Evolutionary conservation across 2,888 invertebrate genomes (phyloP), one percentile per base, ranked within the genome.

Genomic region (Linyphia triangularis): DNA sequence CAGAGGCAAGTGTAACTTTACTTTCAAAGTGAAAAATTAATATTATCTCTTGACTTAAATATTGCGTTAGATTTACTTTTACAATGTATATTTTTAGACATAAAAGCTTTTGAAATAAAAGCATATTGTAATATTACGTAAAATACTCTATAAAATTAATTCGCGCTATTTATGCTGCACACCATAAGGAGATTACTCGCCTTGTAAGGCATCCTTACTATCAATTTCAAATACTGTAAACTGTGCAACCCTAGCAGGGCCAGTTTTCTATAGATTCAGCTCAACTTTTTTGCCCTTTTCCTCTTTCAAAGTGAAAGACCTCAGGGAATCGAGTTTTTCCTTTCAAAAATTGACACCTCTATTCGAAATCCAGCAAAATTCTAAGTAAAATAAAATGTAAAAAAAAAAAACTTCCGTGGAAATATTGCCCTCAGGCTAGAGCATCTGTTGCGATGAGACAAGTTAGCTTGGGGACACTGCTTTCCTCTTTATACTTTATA

Each of bases 341-440:
- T 88, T 88, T 88, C 81, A 82, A 86, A 88, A 88, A 69, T 88
- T 81, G 88, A 82, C 81, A 82, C 82, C 81, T 73, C 85, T 69
- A 59, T 30, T 70, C 73, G 28, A 77, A 78, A 69, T 63, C 51
- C n/a, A 57, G 77, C 77, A 78, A 75, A 84, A 75, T 57, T 75
- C 26, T 30, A 30, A 28, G 24, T 6, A 43, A 84, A 84, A 65
- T 65, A 85, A 61, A 26, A 57, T 59, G 33, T 30, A 77, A 19
- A 59, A 37, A 28, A 28, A 24, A 37, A 70, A n/a, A 13, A 16
- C 40, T 37, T 61, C 63, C 61, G 69, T 78, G 85, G 79, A 79
- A 85, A 85, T 79, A 65, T 51, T 51, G 59, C 84, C 85, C 79
- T 51, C 19, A 63, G 79, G 72, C 63, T 28, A 77, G 57, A 86